Base-by-base conservation (phyloP, 2,888 invertebrate genomes). In the Dicyrtomina minuta region DNA sequence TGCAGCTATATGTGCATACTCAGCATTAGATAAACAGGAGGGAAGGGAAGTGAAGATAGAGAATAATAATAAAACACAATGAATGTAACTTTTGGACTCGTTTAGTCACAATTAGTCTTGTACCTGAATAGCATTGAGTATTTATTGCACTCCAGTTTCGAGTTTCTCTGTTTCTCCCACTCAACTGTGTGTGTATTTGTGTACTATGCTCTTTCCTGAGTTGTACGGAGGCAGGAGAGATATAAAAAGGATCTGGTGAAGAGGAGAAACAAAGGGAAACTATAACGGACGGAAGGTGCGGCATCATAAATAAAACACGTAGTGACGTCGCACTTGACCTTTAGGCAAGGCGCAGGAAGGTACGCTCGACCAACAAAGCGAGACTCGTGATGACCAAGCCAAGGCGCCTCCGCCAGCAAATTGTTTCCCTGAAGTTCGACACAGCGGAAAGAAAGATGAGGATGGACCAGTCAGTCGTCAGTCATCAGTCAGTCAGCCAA, bases 381-480 rank as follows among this genome's bases (percentile, higher is more conserved):
- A 72, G 64, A 72, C 70, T 72, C 67, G 43, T 60, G 71, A 68
- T 68, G 68, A 68, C 68, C 71, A 68, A 70, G 64, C 59, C 55
- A 66, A 68, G 71, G 69, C 69, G 68, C 55, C 68, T 68, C 59
- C 41, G 55, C 61, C 66, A 72, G 72, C 70, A 72, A 72, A 72
- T 72, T 72, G 72, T 72, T 72, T 72, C 72, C 66, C 69, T 70
- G 72, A 72, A 65, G 72, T 62, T 72, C 72, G 70, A 66, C 72
- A 58, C 67, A 70, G 72, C 72, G 72, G 72, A 72, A 72, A 72
- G 72, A 72, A 70, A 51, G 58, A 62, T 65, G 65, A 65, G 65
- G 65, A 65, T 65, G 65, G 65, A 65, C 55, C 26, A 61, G 61
- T 61, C 65, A 53, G 58, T 58, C 55, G 55, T 55, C 55, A 55